Conservation (phyloP, 2,888 invertebrate species). For the Galeruca laticollis region DNA sequence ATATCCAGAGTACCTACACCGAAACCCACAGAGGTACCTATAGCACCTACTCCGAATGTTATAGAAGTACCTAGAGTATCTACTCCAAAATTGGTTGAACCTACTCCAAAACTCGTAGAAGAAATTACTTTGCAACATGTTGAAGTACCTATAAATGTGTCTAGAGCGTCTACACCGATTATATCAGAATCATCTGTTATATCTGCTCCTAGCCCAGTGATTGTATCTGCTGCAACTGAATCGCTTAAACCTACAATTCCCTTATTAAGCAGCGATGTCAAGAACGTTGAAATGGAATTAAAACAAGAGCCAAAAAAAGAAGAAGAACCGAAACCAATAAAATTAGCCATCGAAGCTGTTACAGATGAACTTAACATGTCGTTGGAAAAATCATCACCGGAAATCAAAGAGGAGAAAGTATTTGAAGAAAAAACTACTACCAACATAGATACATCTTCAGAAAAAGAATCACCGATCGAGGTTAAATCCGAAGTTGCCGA, state of each 20-base stretch:
- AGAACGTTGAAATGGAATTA: not conserved
- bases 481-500: constrained; percentile 30
- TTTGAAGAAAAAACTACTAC: constrained; percentile 28
- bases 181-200: constrained; percentile 51
- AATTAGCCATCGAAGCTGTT: constrained; percentile 59
- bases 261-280: not conserved
- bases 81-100: not conserved
- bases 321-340: constrained; percentile 41
- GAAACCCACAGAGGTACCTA: not conserved
- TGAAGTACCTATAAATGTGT: constrained; percentile 13
- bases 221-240: constrained; percentile 55
- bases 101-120: constrained; percentile 7
- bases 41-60: not conserved
- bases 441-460: constrained; percentile 1
- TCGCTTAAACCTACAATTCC: not conserved
- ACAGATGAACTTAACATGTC: constrained; percentile 61
- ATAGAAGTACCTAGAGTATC: not conserved
- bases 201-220: constrained; percentile 68
- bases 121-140: not conserved
- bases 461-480: constrained; percentile 23
- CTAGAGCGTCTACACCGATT: constrained; percentile 24
- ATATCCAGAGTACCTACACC: not conserved
- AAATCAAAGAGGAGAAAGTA: constrained; percentile 46
- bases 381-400: constrained; percentile 56
- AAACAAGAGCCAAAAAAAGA: constrained; percentile 19